phyloP scores from a whole-genome alignment of 2,888 invertebrate species.

The Pristionchus exspectatus region DNA sequence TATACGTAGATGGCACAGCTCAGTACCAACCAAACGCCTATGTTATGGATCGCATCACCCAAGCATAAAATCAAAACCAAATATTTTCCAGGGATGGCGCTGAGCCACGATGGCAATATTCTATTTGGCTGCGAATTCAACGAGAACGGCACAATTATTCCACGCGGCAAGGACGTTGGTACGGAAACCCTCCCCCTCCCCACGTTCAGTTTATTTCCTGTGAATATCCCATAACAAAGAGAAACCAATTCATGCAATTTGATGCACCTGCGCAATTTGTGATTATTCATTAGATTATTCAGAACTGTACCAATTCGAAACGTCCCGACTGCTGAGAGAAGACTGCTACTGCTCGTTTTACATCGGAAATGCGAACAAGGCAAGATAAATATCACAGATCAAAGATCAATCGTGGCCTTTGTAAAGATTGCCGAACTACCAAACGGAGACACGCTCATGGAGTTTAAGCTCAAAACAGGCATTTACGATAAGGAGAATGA shows the following conservation, averaged over 20 bases:
- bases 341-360: background rate
- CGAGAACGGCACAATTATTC: background rate
- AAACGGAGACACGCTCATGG: background rate
- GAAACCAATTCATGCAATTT: too few relatives aligned
- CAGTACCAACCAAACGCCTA: too few relatives aligned
- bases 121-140: background rate
- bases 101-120: too few relatives aligned
- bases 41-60: background rate
- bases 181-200: background rate
- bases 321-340: background rate
- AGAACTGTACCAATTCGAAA: background rate
- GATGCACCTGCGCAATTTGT: too few relatives aligned
- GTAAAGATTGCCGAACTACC: background rate
- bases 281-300: background rate
- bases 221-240: too few relatives aligned
- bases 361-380: background rate
- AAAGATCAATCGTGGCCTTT: background rate
- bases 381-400: background rate
- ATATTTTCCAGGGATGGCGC: background rate
- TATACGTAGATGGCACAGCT: too few relatives aligned
- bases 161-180: background rate
- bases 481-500: background rate
- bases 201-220: too few relatives aligned
- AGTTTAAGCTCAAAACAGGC: background rate
- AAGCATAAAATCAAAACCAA: background rate